Base-by-base conservation (phyloP, 2,888 invertebrate genomes). In the Ennomos erosarius region DNA sequence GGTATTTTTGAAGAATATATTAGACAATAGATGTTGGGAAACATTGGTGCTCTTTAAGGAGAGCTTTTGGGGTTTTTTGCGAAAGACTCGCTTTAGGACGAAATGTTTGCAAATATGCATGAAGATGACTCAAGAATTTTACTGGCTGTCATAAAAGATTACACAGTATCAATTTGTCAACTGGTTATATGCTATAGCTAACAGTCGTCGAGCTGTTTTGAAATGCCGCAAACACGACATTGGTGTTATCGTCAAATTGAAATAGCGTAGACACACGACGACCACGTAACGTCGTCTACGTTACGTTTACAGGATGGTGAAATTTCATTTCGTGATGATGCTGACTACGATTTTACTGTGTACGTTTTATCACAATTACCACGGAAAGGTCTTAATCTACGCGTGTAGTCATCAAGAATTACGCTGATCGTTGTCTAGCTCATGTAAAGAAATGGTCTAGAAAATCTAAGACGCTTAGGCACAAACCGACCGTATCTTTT, bases 371-470 rank as follows among this genome's bases (percentile, higher is more conserved):
- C 9, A 34, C 3, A 9, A 11, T 44, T 11, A 26, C 33, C 26
- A 11, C 37, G 34, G 52, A 55, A 64, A 64, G 55, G 46, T 61
- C 11, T 34, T 5, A 36, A 42, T 26, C 37, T 45, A 47, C 43
- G 38, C 26, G 6, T 26, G 6, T 53, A 47, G 44, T 43, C 46
- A 48, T 50, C 33, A 39, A 6, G 36, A 50, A 47, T 55, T n/a
- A 6, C 0, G 35, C 26, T 37, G 52, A 57, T 55, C 56, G 26
- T 8, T 11, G 16, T 53, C 47, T 61, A 51, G 38, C 33, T 26
- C 46, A 35, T 10, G 45, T 45, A 52, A 34, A 36, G 43, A 43
- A 51, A 47, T 34, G 33, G 45, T 34, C n/a, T 11, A 16, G 38
- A 38, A 49, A 33, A 48, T 13, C 34, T 16, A 38, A 55, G n/a